Conservation (phyloP, 2,797 vertebrate species). For the Hafferia zeledoni region DNA sequence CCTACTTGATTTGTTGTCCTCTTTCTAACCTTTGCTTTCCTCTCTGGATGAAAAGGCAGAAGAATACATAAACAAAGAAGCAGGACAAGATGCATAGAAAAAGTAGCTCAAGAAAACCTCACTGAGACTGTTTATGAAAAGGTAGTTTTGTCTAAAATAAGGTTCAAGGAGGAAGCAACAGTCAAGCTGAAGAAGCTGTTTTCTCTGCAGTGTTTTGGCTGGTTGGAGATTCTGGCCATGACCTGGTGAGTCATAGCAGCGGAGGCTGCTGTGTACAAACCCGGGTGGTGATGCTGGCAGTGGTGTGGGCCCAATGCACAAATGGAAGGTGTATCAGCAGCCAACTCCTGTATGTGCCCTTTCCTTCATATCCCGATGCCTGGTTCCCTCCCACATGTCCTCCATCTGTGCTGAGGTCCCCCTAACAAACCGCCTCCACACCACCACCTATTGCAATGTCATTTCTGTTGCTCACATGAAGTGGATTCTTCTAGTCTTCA, state of each 20-base stretch:
- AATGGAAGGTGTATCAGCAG: neutral
- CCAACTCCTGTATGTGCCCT: neutral
- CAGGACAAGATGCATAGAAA: neutral
- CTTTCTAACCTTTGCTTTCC: neutral
- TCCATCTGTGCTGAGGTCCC: neutral
- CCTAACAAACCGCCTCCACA: neutral
- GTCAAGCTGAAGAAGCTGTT: neutral
- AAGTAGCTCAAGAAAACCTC: neutral
- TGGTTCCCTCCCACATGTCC: neutral
- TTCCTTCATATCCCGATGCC: neutral
- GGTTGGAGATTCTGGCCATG: neutral
- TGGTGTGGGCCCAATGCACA: neutral
- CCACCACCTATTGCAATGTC: neutral
- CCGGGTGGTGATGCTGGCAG: neutral
- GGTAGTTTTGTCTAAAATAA: neutral
- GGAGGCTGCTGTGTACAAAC: neutral
- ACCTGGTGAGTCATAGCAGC: neutral
- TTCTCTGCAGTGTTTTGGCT: neutral
- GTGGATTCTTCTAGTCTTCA: neutral
- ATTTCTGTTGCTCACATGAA: neutral
- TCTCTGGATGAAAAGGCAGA: neutral
- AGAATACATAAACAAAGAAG: neutral
- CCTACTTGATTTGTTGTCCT: neutral
- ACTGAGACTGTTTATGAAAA: neutral
- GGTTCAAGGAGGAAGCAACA: neutral